Evolutionary conservation across 2,888 invertebrate species (phyloP).

Genomic region (Tryphoninae sp.): DNA sequence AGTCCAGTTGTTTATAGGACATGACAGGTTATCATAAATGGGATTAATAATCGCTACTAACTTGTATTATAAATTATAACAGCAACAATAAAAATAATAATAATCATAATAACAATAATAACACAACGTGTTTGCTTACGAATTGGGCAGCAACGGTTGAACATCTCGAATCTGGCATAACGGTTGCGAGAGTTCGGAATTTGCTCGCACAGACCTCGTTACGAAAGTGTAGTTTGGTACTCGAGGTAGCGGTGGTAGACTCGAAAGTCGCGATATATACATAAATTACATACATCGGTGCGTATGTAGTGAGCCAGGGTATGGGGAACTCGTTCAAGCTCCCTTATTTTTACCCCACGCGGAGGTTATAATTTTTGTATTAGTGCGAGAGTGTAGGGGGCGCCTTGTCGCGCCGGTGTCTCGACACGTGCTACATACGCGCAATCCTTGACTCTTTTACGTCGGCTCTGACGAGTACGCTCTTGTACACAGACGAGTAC

Average conservation of each 20-base stretch:
- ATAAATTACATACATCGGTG: not conserved
- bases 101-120: too few relatives aligned
- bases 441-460: constrained; percentile 32
- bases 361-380: not conserved
- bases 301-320: constrained; percentile 1
- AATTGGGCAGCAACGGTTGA: not conserved
- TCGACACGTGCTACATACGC: constrained; percentile 27
- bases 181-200: not conserved
- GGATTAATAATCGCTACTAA: too few relatives aligned
- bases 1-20: too few relatives aligned
- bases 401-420: constrained; percentile 13
- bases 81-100: too few relatives aligned
- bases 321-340: constrained; percentile 8
- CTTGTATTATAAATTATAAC: too few relatives aligned
- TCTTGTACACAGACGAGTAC: constrained; percentile 27
- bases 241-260: not conserved
- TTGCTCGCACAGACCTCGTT: not conserved
- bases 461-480: constrained; percentile 26
- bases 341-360: not conserved
- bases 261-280: not conserved
- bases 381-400: constrained; percentile 12
- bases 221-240: constrained; percentile 1
- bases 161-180: not conserved
- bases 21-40: too few relatives aligned
- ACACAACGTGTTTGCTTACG: not conserved